Evolutionary conservation across 2,797 vertebrate genomes (phyloP).

Genomic region (Apogon talboti): DNA sequence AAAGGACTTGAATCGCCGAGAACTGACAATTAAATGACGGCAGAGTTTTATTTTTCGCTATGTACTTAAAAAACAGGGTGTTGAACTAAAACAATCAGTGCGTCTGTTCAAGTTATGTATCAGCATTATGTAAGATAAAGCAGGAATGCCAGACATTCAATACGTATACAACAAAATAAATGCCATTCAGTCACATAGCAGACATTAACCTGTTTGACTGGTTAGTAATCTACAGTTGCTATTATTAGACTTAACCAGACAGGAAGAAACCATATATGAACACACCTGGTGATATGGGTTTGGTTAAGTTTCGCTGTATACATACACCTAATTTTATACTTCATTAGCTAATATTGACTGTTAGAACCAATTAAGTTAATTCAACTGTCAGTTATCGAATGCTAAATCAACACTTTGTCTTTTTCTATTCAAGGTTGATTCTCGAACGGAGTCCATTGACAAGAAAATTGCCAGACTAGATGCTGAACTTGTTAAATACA

Average conservation of each 20-base stretch:
- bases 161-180: background rate
- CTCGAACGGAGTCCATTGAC: conserved; percentile 93
- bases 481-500: conserved; percentile 94
- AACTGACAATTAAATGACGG: too few species aligned
- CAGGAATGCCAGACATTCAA: background rate
- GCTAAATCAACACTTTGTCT: background rate
- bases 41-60: background rate
- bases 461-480: conserved; percentile 96
- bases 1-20: too few species aligned
- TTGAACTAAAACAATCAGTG: conserved; percentile 11
- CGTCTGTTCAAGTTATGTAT: conserved; percentile 16
- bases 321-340: too few species aligned
- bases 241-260: background rate
- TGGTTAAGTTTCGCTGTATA: too few species aligned
- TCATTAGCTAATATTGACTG: too few species aligned
- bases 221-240: conserved; percentile 43
- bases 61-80: background rate
- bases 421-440: conserved; percentile 87
- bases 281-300: background rate
- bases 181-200: background rate
- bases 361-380: background rate
- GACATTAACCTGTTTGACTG: conserved; percentile 58
- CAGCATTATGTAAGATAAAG: conserved; percentile 19
- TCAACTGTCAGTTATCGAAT: background rate
- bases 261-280: background rate